Evolutionary conservation across 2,888 invertebrate species (phyloP).

Genomic region (Rhyacophila evoluta): DNA sequence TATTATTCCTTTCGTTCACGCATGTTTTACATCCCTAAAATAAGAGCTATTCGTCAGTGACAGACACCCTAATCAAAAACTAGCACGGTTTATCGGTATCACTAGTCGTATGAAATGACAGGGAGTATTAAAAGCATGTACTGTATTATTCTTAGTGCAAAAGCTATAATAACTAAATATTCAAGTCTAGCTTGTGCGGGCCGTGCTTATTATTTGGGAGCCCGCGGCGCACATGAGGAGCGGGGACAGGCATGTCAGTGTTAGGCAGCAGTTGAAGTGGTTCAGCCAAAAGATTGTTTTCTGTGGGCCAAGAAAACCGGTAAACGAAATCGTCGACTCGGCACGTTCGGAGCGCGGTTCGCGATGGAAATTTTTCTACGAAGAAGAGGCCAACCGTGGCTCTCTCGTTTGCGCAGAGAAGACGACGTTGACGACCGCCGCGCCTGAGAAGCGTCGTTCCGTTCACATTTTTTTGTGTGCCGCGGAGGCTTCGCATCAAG

Average conservation of each 20-base stretch:
- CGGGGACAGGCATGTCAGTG: not conserved
- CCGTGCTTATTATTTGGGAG: not conserved
- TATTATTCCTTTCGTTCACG: too few relatives aligned
- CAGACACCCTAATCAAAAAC: too few relatives aligned
- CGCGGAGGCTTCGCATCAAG: not conserved
- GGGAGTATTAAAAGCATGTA: too few relatives aligned
- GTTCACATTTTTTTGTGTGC: slow-evolving; percentile 13
- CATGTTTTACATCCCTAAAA: too few relatives aligned
- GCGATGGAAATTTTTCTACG: not conserved
- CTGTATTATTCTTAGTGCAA: not conserved
- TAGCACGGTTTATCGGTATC: too few relatives aligned
- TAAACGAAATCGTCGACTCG: slow-evolving; percentile 16
- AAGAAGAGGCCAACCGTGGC: not conserved
- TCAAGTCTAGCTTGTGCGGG: not conserved
- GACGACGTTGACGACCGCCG: not conserved
- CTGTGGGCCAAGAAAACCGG: slow-evolving; percentile 23
- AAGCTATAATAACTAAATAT: not conserved
- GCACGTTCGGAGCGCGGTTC: not conserved
- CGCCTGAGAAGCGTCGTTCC: not conserved
- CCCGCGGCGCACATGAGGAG: not conserved
- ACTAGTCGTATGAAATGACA: too few relatives aligned
- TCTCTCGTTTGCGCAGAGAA: not conserved
- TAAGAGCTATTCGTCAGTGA: too few relatives aligned
- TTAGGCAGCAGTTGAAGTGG: not conserved
- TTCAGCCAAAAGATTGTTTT: not conserved